Base-by-base conservation (phyloP, 2,888 invertebrate genomes). In the Minunthozetes semirufus region DNA sequence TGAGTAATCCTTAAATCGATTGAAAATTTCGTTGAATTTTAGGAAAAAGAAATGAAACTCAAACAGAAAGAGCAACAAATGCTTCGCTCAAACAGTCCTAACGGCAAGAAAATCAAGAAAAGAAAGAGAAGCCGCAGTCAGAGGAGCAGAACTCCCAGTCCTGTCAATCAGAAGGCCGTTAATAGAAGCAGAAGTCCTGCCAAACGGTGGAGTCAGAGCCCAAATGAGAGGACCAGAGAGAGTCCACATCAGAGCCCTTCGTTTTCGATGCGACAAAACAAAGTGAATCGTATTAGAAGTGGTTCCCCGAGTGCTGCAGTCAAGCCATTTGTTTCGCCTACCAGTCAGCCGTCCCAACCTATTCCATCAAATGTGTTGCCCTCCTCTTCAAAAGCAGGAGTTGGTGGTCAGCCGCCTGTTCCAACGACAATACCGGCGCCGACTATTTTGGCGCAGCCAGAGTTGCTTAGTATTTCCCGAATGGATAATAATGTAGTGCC, bases 381-480 rank as follows among this genome's bases (percentile, higher is more conserved):
- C 3, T n/a, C 38, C 11, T 42, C 68, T 0, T n/a, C 63, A 8
- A 17, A 4, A 22, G 19, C 27, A 27, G 19, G 38, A 9, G 33
- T 42, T 13, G 17, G 27, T 33, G 17, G 27, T 42, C 68, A 68
- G n/a, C 38, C 68, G 22, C 19, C 70, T 15, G 72, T 72, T 22
- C 72, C 72, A 1, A 72, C 53, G 1, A 53, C 72, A 2, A 72
- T 59, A 25, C 74, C 74, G 27, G 74, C 74, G 29, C 74, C 74
- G 6, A 70, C 59, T 56, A 70, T 74, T 13, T 70, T 74, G 27
- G 68, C 74, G 11, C 74, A 74, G 66, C 68, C 74, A 1, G 68
- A 74, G 56, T 46, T 73, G 46, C 27, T 68, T 13, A 61, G 6
- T 50, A 59, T 56, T 11, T 27, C 59, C n/a, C 27, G 13, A n/a